phyloP scores from a whole-genome alignment of 1,140 invertebrate genomes.

The Mactra quadrangularis region DNA sequence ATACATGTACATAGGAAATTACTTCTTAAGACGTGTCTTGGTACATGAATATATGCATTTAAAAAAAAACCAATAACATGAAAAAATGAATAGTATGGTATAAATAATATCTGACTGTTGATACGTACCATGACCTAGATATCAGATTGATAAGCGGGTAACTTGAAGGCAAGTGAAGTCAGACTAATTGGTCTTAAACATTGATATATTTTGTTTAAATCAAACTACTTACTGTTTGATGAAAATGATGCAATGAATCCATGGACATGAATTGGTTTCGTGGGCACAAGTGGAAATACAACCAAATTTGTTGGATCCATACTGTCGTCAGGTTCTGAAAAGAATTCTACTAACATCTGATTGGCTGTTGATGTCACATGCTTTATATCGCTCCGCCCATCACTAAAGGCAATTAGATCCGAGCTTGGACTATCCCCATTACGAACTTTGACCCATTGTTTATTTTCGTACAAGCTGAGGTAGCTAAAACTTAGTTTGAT shows the following conservation, averaged over 20 bases:
- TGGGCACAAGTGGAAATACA: slow-evolving; percentile 59
- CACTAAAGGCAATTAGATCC: slow-evolving; percentile 69
- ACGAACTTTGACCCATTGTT: slow-evolving; percentile 76
- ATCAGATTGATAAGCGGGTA: too few relatives aligned
- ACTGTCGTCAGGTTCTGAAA: slow-evolving; percentile 27
- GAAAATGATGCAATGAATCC: slow-evolving; percentile 75
- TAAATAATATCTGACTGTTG: too few relatives aligned
- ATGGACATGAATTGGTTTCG: slow-evolving; percentile 71
- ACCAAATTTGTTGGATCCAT: background rate
- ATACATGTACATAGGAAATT: too few relatives aligned
- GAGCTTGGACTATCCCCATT: slow-evolving; percentile 67
- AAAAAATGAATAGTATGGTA: too few relatives aligned
- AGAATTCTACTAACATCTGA: slow-evolving; percentile 74
- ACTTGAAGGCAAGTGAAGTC: too few relatives aligned
- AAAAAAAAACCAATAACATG: too few relatives aligned
- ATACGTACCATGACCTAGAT: too few relatives aligned
- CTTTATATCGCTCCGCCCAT: slow-evolving; percentile 57
- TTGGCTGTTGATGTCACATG: slow-evolving; percentile 72
- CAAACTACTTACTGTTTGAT: slow-evolving; percentile 63
- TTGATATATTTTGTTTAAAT: too few relatives aligned
- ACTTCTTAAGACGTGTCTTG: too few relatives aligned
- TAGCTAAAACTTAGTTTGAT: slow-evolving; percentile 73
- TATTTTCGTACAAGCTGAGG: slow-evolving; percentile 68
- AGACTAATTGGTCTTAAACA: too few relatives aligned
- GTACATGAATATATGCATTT: too few relatives aligned